Evolutionary conservation across 1,140 invertebrate species (phyloP).

Genomic region (Vanessa atalanta): DNA sequence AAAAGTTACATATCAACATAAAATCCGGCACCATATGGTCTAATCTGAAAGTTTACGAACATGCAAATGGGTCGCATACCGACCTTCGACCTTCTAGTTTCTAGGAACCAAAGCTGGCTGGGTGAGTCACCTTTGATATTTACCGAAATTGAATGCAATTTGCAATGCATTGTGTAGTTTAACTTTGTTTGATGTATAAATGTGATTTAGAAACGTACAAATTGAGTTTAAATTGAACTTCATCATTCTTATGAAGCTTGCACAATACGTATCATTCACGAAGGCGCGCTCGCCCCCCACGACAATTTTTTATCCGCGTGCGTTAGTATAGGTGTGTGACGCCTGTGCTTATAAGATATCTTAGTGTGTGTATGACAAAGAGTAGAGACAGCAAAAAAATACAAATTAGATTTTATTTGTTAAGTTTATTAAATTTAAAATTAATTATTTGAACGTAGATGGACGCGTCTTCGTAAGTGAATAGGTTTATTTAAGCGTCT

Average conservation of each 20-base stretch:
- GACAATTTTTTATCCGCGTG: too few species aligned
- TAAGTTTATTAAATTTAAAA: too few species aligned
- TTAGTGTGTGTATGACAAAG: too few species aligned
- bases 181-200: not conserved
- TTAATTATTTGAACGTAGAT: too few species aligned
- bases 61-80: not conserved
- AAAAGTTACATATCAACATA: too few species aligned
- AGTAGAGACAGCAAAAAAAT: too few species aligned
- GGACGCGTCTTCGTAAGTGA: too few species aligned
- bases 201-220: not conserved
- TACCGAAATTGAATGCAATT: slow-evolving; percentile 6
- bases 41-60: not conserved
- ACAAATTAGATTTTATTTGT: too few species aligned
- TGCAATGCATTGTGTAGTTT: not conserved
- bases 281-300: too few species aligned
- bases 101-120: not conserved
- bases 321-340: too few species aligned
- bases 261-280: not conserved
- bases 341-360: too few species aligned
- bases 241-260: not conserved
- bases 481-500: not conserved
- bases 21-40: not conserved
- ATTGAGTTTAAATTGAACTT: not conserved
- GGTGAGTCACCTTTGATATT: not conserved
- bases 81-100: not conserved